Evolutionary conservation across 2,888 invertebrate genomes (phyloP), one percentile per base, ranked within the genome.

Genomic region (Himalopsyche tibetana): DNA sequence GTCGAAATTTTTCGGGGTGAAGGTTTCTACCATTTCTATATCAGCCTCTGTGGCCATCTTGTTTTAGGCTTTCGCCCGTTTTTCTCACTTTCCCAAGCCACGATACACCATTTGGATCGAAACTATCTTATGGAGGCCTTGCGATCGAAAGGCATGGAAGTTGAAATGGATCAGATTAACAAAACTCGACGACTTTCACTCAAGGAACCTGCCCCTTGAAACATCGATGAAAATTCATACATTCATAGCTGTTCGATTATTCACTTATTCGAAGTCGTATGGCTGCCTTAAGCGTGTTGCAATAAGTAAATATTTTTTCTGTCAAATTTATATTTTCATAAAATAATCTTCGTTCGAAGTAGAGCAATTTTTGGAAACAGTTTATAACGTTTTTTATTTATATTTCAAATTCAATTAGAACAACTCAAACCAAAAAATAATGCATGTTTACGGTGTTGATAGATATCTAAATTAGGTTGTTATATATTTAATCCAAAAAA

Each of bases 221-320:
- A 88, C 88, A 86, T 88, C 88, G 86, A 88, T 87, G 88, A 86
- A 84, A 87, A 86, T 87, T 88, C 87, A 86, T 87, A 80, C 81
- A 86, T 87, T 87, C 87, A 86, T 87, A 80, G 74, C 83, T 83
- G 86, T 88, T 88, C 88, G 88, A 86, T 85, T 85, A 88, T 88
- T 83, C 79, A 82, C 87, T 87, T 56, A 63, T 63, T 63, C 42
- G 56, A 82, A 79, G 82, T 80, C 82, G 56, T 85, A 81, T 74
- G 55, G 82, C 82, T 82, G 42, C 45, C 19, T 2, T 45, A 51
- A 42, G 3, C 6, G 15, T 51, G 45, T 80, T 63, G 63, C 63
- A 19, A 63, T 19, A 5, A 15, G 19, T 19, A 63, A 63, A 63
- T 19, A 28, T 63, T 19, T 63, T 19, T 63, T 63, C 63, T 63